A percentile compares a stretch with the other conserved stretches of the same genome.
Conservation (phyloP, 1,140 invertebrate species). For the Philopotamus ludificatus region DNA sequence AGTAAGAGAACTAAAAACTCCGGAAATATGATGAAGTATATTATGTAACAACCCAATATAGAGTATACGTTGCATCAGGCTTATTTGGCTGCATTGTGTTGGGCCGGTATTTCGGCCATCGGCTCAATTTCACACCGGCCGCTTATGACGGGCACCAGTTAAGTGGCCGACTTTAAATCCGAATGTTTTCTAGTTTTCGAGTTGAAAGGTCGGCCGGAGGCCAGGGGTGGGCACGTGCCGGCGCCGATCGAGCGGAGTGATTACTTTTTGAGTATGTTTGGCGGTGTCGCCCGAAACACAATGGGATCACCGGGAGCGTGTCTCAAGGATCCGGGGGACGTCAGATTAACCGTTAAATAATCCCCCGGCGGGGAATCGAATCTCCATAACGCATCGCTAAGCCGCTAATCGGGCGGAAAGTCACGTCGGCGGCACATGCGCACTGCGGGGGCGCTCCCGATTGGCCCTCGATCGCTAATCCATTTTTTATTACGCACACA, state of each 20-base stretch:
- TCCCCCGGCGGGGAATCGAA: slow-evolving; percentile 21
- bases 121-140: too few species aligned
- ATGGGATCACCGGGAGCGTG: background rate
- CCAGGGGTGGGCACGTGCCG: background rate
- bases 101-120: too few species aligned
- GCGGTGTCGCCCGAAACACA: background rate
- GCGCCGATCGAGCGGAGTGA: background rate
- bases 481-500: background rate
- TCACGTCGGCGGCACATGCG: slow-evolving; percentile 25
- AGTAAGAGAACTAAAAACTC: too few species aligned
- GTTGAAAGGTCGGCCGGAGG: too few species aligned
- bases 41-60: too few species aligned
- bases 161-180: too few species aligned
- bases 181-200: too few species aligned
- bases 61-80: too few species aligned
- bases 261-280: background rate
- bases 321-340: slow-evolving; percentile 21
- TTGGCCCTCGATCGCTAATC: background rate
- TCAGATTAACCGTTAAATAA: slow-evolving; percentile 37
- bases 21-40: too few species aligned
- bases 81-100: too few species aligned
- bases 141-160: too few species aligned
- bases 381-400: slow-evolving; percentile 34
- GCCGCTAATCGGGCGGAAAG: slow-evolving; percentile 34
- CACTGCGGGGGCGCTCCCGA: background rate